Conservation (phyloP, 2,888 invertebrate genomes). For the Eupithecia pulchellata region DNA sequence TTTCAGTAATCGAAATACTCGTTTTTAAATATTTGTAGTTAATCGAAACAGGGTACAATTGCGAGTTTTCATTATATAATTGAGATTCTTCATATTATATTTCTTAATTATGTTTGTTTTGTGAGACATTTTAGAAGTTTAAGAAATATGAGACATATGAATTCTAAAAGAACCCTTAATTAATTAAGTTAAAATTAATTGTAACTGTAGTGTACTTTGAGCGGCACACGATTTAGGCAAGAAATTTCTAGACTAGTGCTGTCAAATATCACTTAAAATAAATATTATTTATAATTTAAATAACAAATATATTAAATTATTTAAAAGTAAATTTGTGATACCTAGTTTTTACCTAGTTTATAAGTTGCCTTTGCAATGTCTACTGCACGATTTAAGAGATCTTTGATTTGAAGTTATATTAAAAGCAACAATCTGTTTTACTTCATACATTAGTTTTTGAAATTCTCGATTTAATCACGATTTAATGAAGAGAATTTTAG, state of each 20-base stretch:
- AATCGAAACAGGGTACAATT: too few relatives aligned
- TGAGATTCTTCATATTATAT: too few relatives aligned
- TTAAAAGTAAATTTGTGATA: background rate
- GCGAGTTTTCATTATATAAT: too few relatives aligned
- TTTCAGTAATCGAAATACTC: background rate
- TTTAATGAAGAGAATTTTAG: background rate
- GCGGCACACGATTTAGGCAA: slow-evolving; percentile 31
- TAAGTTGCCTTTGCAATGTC: background rate
- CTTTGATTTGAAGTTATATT: background rate
- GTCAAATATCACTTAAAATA: background rate
- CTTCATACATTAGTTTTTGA: background rate
- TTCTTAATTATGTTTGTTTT: background rate
- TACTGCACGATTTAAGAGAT: background rate
- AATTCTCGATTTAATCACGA: background rate
- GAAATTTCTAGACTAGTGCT: slow-evolving; percentile 34
- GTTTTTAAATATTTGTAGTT: background rate
- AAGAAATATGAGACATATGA: background rate
- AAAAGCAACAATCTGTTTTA: background rate
- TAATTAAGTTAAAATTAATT: background rate
- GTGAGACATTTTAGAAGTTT: background rate
- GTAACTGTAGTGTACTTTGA: background rate
- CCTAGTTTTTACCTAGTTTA: background rate
- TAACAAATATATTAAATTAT: background rate
- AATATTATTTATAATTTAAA: background rate
- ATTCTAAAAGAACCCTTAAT: background rate